phyloP scores from a whole-genome alignment of 2,888 invertebrate genomes.

The Acanthoscelides obtectus region DNA sequence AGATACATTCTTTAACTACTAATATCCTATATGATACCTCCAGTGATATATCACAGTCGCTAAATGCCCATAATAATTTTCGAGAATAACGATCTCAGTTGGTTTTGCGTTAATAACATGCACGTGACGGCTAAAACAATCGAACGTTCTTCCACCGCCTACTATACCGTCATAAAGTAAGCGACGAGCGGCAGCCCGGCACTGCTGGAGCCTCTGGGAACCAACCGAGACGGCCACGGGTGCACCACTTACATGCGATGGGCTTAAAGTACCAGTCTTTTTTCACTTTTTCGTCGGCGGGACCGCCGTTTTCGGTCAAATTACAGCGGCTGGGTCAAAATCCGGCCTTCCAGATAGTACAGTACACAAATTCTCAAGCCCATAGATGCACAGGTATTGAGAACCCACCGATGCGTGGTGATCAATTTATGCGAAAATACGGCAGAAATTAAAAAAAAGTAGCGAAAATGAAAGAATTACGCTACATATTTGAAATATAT shows the following conservation, averaged over 20 bases:
- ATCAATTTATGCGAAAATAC: no score
- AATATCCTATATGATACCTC: no score
- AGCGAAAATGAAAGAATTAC: no score
- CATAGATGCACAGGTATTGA: no score
- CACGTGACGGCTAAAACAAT: not conserved
- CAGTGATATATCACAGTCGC: not conserved
- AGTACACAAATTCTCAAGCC: no score
- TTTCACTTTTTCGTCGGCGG: not conserved
- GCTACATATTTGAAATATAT: no score
- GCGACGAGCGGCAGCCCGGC: not conserved
- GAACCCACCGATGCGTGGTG: no score
- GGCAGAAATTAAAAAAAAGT: no score
- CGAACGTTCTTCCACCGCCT: not conserved
- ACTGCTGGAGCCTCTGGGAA: not conserved
- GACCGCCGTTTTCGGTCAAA: not conserved
- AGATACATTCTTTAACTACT: no score
- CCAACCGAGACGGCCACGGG: not conserved
- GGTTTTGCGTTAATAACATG: not conserved
- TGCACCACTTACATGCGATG: not conserved
- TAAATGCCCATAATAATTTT: not conserved
- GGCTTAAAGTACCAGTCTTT: not conserved
- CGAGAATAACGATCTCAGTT: not conserved
- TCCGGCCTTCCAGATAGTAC: not conserved
- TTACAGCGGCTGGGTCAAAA: not conserved
- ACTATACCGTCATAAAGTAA: not conserved